These are phyloP conservation scores for Heliothis peltigera DNA, from an alignment of 2,888 invertebrate species.

Conservation along the genomic window DNA sequence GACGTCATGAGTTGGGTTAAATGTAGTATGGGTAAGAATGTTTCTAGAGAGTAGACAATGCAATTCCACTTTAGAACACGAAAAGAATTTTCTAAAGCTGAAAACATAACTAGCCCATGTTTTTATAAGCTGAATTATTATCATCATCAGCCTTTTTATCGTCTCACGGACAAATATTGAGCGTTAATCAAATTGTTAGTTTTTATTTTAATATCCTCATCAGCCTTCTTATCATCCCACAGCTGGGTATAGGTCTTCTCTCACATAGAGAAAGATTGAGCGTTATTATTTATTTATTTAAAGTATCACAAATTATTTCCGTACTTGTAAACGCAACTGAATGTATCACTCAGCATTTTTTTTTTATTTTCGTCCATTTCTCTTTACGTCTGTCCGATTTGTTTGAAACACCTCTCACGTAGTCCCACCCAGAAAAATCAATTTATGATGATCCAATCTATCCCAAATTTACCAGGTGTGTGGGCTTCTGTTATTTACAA, in stretches of 20 bases:
- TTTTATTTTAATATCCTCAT: too few relatives aligned
- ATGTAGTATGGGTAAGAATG: constrained; percentile 22
- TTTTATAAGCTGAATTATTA: constrained; percentile 3
- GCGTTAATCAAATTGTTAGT: too few relatives aligned
- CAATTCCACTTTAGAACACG: constrained; percentile 19
- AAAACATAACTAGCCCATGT: constrained; percentile 1
- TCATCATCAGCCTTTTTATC: too few relatives aligned
- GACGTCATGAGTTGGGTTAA: constrained; percentile 26
- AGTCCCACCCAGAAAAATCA: constrained; percentile 35
- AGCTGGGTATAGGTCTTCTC: too few relatives aligned
- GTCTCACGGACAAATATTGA: too few relatives aligned
- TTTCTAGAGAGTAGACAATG: constrained; percentile 9
- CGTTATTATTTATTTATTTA: too few relatives aligned
- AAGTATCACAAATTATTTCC: too few relatives aligned
- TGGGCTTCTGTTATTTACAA: constrained; percentile 49
- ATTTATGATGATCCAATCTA: constrained; percentile 47
- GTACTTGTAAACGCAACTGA: constrained; percentile 14
- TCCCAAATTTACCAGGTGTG: constrained; percentile 47
- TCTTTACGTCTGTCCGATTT: constrained; percentile 7
- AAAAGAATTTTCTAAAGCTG: neutral
- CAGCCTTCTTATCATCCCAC: too few relatives aligned
- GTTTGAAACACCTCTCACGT: constrained; percentile 18
- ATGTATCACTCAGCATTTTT: constrained; percentile 17
- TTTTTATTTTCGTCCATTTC: constrained; percentile 17
- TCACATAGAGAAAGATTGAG: too few relatives aligned